Evolutionary conservation across 2,113 vertebrate species (phyloP), one percentile per base, ranked within the genome.

Genomic region (Calypte anna): DNA sequence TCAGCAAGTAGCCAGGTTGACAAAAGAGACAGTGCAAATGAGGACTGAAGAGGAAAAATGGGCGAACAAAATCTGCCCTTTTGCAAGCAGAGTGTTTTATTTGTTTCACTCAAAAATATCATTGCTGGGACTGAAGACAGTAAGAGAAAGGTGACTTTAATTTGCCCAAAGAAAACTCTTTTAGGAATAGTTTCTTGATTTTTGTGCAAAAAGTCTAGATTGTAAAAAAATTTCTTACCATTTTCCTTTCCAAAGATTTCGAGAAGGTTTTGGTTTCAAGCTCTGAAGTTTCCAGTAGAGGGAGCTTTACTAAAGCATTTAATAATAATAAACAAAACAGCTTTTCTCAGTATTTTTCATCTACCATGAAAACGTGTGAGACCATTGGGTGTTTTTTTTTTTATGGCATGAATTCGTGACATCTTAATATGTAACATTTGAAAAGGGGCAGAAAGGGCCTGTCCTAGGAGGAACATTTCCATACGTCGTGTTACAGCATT

Each of bases 231-330:
- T 38, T 4, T 21, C 21, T 27, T 40, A 7, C 43, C 31, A 8
- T 23, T 85, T 86, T 86, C 22, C 14, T 82, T 27, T 28, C 12
- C 38, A 9, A 80, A 66, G 20, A 31, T 40, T 18, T 3, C 0
- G 2, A 14, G 20, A 13, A n/a, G 9, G 8, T 72, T n/a, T 54
- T 94, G 28, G 25, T 76, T 89, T 90, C 80, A 79, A 43, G 46
- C 36, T 27, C 50, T 22, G 46, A 25, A 67, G 63, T 84, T 86
- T 88, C 95, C 96, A 96, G 85, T 67, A 97, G 96, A 95, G 91
- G 94, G 97, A 97, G 96, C 89, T 82, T 93, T 94, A 36, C 67
- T 18, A 44, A 86, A 93, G n/a, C 7, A 10, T 70, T 69, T 61
- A 73, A 27, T 63, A 6, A 24, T 18, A 78, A 94, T 46, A 6